These are phyloP conservation scores for Drosophila persimilis DNA, from an alignment of 1,140 invertebrate species.

Conservation along the genomic window DNA sequence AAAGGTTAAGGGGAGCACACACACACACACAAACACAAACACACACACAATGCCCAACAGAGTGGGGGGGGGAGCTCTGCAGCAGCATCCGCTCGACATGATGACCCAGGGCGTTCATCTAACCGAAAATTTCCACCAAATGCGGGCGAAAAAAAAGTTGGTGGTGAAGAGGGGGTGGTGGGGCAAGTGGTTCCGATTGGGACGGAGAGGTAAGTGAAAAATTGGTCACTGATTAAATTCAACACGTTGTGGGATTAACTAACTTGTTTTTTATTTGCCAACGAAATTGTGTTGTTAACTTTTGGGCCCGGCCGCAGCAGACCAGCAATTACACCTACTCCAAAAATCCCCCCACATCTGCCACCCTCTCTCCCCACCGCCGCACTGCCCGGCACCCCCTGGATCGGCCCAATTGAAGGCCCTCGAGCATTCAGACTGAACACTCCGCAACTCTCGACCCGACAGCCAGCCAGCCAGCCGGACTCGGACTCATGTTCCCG, in stretches of 20 bases:
- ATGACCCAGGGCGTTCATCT: too few species aligned
- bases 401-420: conserved; percentile 14
- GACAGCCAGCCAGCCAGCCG: too few species aligned
- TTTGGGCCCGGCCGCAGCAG: conserved; percentile 43
- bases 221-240: conserved; percentile 81
- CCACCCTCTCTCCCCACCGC: not conserved
- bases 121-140: too few species aligned
- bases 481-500: too few species aligned
- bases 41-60: too few species aligned
- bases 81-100: too few species aligned
- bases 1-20: conserved; percentile 4
- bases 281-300: conserved; percentile 79
- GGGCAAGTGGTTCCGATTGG: conserved; percentile 6
- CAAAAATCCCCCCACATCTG: not conserved
- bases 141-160: not conserved
- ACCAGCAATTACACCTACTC: conserved; percentile 62
- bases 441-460: conserved; percentile 47
- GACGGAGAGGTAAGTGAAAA: conserved; percentile 63
- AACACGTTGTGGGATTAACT: conserved; percentile 81
- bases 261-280: conserved; percentile 79
- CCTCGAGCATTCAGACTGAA: conserved; percentile 67
- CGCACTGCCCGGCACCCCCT: too few species aligned
- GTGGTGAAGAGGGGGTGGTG: too few species aligned
- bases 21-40: too few species aligned
- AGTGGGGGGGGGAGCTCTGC: too few species aligned